Base-by-base conservation (phyloP, 2,797 vertebrate genomes). In the Rhyacichthys aspro region DNA sequence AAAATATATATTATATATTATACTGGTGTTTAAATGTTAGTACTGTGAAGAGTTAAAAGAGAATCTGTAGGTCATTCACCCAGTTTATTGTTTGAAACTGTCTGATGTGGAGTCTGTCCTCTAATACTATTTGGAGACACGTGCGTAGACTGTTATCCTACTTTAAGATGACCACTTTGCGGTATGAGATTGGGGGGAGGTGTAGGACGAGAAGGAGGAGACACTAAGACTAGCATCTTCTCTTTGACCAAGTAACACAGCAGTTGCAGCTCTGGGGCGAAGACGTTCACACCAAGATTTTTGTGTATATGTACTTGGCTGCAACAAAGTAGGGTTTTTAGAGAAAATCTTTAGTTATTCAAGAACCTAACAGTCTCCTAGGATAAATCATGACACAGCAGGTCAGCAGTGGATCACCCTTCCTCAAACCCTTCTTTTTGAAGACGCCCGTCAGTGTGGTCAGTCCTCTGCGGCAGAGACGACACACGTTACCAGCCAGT, bases 401-500 rank as follows among this genome's bases (percentile, higher is more conserved):
- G 80, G 55, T 85, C 66, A 85, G 81, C 62, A 85, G 79, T 57
- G 70, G 76, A 53, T 89, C 88, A 1, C 90, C 88, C 0, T 90
- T 89, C 72, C 87, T 91, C 69, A 91, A 92, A 60, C 90, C 90
- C 0, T 91, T 91, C 81, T 93, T 90, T 52, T 75, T 90, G 46
- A 91, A 88, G 85, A 83, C 76, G 1, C 85, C 87, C 0, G 66
- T 83, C 36, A 74, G 81, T 3, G 82, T 72, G 63, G 66, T 81
- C 43, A 86, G 49, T 39, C 70, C 85, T 3, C 78, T 77, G 42
- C 74, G 69, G n/a, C 89, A 88, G 74, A 74, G 92, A 28, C 82
- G 93, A 11, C 92, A 94, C 88, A 94, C 92, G 0, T 88, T 94
- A 0, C 93, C 93, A 0, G 93, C 92, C 79, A 94, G 92, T 11